phyloP scores from a whole-genome alignment of 2,797 vertebrate genomes.

The Amazonetta brasiliensis region DNA sequence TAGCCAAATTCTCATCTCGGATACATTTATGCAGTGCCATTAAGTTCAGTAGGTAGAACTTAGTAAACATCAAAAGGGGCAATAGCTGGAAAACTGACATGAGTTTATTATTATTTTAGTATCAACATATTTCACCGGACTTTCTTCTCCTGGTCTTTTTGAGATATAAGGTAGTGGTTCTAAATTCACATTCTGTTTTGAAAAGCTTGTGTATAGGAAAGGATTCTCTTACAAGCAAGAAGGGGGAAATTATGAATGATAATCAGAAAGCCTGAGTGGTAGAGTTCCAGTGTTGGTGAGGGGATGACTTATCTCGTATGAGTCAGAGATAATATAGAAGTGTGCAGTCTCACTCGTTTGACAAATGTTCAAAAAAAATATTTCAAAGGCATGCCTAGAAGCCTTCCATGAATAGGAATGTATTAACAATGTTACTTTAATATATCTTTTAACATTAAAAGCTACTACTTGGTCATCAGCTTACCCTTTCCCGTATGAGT shows the following conservation, averaged over 20 bases:
- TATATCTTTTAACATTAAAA: not conserved
- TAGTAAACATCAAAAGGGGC: not conserved
- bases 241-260: not conserved
- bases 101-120: not conserved
- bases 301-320: not conserved
- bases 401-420: not conserved
- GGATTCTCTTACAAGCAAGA: not conserved
- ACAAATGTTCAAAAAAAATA: not conserved
- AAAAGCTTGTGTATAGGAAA: not conserved
- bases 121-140: not conserved
- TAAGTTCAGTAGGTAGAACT: not conserved
- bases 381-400: not conserved
- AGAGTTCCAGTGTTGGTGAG: not conserved
- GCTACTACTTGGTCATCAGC: not conserved
- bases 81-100: not conserved
- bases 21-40: accelerated
- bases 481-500: not conserved
- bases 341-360: not conserved
- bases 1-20: not conserved
- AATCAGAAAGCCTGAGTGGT: not conserved
- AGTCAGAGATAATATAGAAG: not conserved
- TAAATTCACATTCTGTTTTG: not conserved
- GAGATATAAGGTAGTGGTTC: not conserved
- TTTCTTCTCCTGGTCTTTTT: not conserved
- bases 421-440: not conserved